Evolutionary conservation across 2,888 invertebrate genomes (phyloP), one percentile per base, ranked within the genome.

Genomic region (Napeogenes inachia): DNA sequence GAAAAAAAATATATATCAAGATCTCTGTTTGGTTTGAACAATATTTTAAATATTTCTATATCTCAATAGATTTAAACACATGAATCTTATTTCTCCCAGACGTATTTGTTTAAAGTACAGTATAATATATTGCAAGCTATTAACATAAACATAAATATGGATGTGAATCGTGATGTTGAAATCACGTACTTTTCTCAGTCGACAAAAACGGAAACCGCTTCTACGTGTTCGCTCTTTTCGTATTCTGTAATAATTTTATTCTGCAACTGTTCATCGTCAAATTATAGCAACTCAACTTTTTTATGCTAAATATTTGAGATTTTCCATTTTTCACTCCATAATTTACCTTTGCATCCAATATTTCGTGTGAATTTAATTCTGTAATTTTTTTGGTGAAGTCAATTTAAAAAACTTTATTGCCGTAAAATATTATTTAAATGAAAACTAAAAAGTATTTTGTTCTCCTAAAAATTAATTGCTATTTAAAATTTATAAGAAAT

Each of bases 201-300:
- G 10, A 42, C 35, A 42, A 50, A 30, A 50, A 47, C 47, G 47
- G 6, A 13, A 47, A 50, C 50, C 30, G 30, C 21, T 10, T 30
- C 50, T 50, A 50, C 50, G 50, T 50, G 21, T 50, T 30, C 30
- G 21, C 30, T 50, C 50, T 12, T 50, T 50, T 30, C 10, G 21
- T 30, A 50, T 21, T 50, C 50, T 50, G 8, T 50, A 50, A 50
- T 50, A 21, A 50, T 50, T 50, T 50, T 50, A 50, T 50, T 50
- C 50, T 5, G 50, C 50, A 10, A 50, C 50, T 50, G 47, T 47
- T 50, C 42, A 42, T 42, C 50, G 50, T 50, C 50, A 50, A 50
- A 50, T 50, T 50, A 50, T 30, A 30, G 50, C 8, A 30, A 30
- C 30, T 42, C 10, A 42, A 2, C n/a, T 42, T 50, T 50, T 50